Base-by-base conservation (phyloP, 2,797 vertebrate species). In the Crypturellus tataupa region DNA sequence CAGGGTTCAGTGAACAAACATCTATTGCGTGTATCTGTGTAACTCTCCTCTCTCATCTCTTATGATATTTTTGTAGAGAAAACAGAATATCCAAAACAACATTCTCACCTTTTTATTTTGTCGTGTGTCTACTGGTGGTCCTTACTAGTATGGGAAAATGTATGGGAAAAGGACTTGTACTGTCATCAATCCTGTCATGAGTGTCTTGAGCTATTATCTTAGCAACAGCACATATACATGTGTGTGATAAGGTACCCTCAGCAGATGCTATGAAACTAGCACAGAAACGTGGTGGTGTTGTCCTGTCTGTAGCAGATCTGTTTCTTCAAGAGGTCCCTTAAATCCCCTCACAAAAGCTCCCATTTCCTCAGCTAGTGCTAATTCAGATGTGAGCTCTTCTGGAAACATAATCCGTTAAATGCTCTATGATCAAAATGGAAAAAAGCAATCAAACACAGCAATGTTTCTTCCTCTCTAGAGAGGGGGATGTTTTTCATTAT, bases 261-360 rank as follows among this genome's bases (percentile, higher is more conserved):
- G 4, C 18, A 89, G 63, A 35, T 85, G 49, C 33, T 58, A 19
- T 82, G 51, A 91, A 91, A 75, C 31, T 29, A 19, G 19, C 20
- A 2, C 2, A 6, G 29, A 18, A 27, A 1, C 1, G 13, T 7
- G 21, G 27, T 76, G 8, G 7, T n/a, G 29, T 63, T 75, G 11
- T 9, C 76, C 17, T 71, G 35, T 73, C 60, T 46, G 2, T 47
- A 60, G 35, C 16, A 75, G 42, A 25, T 78, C 65, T 86, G 58
- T 56, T 56, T 56, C 31, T 56, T 56, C 55, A 56, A 56, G 55
- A n/a, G 55, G 53, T 89, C 40, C 39, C 18, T 89, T n/a, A 24
- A n/a, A 47, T 85, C 70, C 47, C 56, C 69, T 91, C 47, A 69
- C 31, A 71, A 82, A 75, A 40, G n/a, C 70, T 89, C 42, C 46